Conservation (phyloP, 2,113 vertebrate species). For the Sinocyclocheilus anophthalmus region DNA sequence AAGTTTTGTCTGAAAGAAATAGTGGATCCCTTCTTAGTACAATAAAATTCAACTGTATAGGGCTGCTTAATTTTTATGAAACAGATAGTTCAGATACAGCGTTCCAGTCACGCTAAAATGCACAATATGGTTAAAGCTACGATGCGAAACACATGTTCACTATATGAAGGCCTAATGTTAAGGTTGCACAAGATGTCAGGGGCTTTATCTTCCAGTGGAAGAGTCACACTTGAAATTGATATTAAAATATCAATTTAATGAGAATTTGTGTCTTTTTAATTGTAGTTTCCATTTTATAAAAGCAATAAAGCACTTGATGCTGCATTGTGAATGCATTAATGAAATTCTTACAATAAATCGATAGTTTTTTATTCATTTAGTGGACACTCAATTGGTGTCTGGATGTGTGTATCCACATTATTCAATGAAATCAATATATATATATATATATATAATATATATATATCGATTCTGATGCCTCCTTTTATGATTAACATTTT, state of each 20-base stretch:
- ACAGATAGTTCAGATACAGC: background rate
- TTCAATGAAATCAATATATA: too few species aligned
- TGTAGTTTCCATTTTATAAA: background rate
- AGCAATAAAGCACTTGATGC: background rate
- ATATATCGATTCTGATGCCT: too few species aligned
- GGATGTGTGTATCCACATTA: background rate
- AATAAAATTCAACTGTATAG: background rate
- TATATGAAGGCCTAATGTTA: background rate
- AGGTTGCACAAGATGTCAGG: background rate
- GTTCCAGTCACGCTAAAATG: background rate
- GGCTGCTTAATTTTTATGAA: background rate
- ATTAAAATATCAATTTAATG: background rate
- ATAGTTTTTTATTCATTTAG: too few species aligned
- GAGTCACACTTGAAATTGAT: background rate
- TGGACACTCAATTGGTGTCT: too few species aligned
- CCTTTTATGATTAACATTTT: too few species aligned
- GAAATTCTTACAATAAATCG: too few species aligned
- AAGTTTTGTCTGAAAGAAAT: constrained; percentile 5
- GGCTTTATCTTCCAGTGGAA: background rate
- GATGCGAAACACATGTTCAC: background rate
- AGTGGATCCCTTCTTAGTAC: background rate
- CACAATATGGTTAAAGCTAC: background rate
- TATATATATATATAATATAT: too few species aligned
- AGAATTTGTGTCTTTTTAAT: background rate
- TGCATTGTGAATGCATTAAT: too few species aligned